Evolutionary conservation across 2,113 vertebrate species (phyloP), one percentile per base, ranked within the genome.

Genomic region (Misgurnus mizolepis): DNA sequence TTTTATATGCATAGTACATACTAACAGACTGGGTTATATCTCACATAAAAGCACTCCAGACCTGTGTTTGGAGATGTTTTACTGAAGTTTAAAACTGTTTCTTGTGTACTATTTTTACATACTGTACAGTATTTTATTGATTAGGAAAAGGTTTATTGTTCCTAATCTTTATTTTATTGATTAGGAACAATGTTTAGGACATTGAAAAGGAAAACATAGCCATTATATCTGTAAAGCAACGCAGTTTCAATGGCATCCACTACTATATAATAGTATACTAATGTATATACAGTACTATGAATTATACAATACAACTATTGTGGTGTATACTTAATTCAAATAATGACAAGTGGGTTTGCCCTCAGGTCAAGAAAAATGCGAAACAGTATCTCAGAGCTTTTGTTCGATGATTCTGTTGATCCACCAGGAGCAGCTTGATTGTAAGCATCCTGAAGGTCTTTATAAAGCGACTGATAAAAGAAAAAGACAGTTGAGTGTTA

Each of bases 391-490:
- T 85, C 83, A 1, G 67, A 67, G 3, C 7, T 77, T 39, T 65
- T 74, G 3, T 18, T 61, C 11, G 9, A n/a, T n/a, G n/a, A 67
- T 15, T 72, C 76, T 53, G 45, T 47, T 58, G 34, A 27, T 5
- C 62, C 55, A 62, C 47, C 72, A 73, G 61, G 78, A 61, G 76
- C 55, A 22, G 77, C 67, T 62, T 78, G 77, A 17, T 78, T 70
- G 17, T 50, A 67, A 40, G 67, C 50, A 6, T 89, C 83, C 85
- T 89, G 94, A 1, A 94, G 91, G 85, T 95, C 94, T 82, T 92
- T 93, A 27, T 94, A 86, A 79, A 96, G 89, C 12, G 55, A 82
- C 96, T 98, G 58, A 4, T 11, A 39, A 40, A 2, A 1, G n/a
- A 79, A 65, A 34, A 39, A 22, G 3, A 17, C 3, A 56, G 14